Evolutionary conservation across 2,113 vertebrate species (phyloP).

Genomic region (Brachyistius frenatus): DNA sequence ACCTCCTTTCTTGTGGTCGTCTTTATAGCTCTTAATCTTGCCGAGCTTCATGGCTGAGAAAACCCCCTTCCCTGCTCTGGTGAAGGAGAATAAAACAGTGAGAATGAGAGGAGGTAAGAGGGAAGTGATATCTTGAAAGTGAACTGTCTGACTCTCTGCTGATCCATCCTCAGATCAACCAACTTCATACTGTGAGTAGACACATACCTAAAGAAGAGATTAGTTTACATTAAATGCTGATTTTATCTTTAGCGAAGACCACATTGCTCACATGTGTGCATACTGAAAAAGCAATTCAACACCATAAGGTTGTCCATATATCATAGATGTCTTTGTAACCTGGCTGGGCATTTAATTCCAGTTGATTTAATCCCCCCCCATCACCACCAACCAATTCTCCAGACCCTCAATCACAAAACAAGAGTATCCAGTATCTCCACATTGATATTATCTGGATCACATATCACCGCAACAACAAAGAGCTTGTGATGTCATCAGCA

Average conservation of each 20-base stretch:
- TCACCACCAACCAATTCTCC: conserved; percentile 36
- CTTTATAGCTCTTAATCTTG: conserved; percentile 87
- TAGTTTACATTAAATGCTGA: not conserved
- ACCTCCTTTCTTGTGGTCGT: conserved; percentile 89
- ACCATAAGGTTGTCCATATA: conserved; percentile 25
- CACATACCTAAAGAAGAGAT: not conserved
- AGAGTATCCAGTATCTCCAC: conserved; percentile 79
- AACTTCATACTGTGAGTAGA: not conserved
- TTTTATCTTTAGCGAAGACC: not conserved
- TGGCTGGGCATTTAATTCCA: conserved; percentile 51
- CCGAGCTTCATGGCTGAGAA: conserved; percentile 94
- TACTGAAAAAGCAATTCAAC: conserved; percentile 38
- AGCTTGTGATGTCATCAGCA: conserved; percentile 78
- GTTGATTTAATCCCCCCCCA: conserved; percentile 16
- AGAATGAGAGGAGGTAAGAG: conserved; percentile 18
- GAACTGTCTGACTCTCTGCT: conserved; percentile 29
- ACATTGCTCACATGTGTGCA: not conserved
- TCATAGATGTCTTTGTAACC: conserved; percentile 43
- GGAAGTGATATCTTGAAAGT: conserved; percentile 2
- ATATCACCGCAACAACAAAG: conserved; percentile 81
- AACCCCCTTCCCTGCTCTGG: conserved; percentile 91
- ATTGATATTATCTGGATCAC: conserved; percentile 82
- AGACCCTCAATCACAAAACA: conserved; percentile 79
- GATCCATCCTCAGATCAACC: conserved; percentile 4
- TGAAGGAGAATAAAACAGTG: conserved; percentile 12